Base-by-base conservation (phyloP, 92 coral and sea anemone genomes). In the Epizoanthus ramosus region DNA sequence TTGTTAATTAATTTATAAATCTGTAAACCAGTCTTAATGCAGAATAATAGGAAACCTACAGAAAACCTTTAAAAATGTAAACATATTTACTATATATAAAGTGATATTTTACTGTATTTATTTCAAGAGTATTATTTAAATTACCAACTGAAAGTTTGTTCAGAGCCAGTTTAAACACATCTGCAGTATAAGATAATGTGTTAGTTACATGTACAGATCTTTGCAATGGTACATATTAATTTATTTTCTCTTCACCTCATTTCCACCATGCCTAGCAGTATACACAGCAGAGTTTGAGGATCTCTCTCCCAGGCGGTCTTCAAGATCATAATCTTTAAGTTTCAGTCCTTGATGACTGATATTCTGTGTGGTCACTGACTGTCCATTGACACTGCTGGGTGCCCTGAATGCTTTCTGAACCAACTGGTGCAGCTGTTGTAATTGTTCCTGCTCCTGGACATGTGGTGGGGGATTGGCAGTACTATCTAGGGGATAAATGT, bases 201-300 rank as follows among this genome's bases (percentile, higher is more conserved):
- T 16, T 23, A 50, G 19, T 24, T 17, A 73, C n/a, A n/a, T n/a
- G n/a, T n/a, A n/a, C 10, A 45, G 8, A 23, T 43, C 80, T 28
- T 5, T 8, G 7, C 8, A 3, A 50, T n/a, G 25, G 22, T 65
- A 63, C 2, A 41, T 63, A 71, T 21, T n/a, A 60, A 1, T 28
- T 6, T 70, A 8, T 35, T 35, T 15, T 6, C n/a, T 17, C 2
- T 73, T 35, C 65, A 85, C 96, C 86, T 90, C 85, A 57, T 77
- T 39, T 0, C 73, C 85, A 56, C 60, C 85, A 47, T 58, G 73
- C 73, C 69, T 79, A 24, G 93, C 98, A 33, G 88, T 84, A 87
- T 95, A 95, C 24, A 95, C 98, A 68, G 98, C 98, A 64, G 96
- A 71, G 63, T 88, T 90, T 41, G 86, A 91, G 17, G 98, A 95